Conservation (phyloP, 2,888 invertebrate genomes). For the Polyommatus iphigenia region DNA sequence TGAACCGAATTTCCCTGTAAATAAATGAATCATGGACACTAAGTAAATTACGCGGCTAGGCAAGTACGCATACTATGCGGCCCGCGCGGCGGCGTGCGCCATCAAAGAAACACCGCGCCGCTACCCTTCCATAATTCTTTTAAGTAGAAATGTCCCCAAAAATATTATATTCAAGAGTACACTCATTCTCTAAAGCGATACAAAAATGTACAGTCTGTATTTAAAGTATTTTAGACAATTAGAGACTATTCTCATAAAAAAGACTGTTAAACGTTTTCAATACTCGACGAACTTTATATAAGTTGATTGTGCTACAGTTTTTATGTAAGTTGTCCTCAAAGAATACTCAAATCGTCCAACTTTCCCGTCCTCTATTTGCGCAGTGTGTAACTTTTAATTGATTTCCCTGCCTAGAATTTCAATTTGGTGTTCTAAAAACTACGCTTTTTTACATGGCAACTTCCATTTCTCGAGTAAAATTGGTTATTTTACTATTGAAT, state of each 20-base stretch:
- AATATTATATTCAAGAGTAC: background rate
- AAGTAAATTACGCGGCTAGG: too few species aligned
- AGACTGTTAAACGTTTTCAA: background rate
- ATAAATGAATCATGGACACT: too few species aligned
- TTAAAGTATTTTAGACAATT: background rate
- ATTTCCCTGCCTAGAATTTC: slow-evolving; percentile 11
- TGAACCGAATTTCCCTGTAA: too few species aligned
- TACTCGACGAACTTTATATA: background rate
- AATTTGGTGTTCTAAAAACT: background rate
- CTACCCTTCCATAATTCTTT: too few species aligned
- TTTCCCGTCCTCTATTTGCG: background rate
- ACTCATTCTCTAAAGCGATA: too few species aligned
- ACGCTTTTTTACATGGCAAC: background rate
- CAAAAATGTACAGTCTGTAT: background rate
- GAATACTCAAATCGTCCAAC: slow-evolving; percentile 5
- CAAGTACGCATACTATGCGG: too few species aligned
- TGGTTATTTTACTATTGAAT: background rate
- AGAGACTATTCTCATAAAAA: background rate
- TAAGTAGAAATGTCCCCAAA: too few species aligned
- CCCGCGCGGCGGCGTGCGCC: too few species aligned
- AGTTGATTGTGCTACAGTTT: slow-evolving; percentile 5
- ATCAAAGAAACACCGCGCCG: too few species aligned
- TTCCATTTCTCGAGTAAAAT: background rate
- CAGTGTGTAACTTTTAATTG: slow-evolving; percentile 12
- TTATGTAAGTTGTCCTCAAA: slow-evolving; percentile 1